Evolutionary conservation across 1,140 invertebrate genomes (phyloP).

Genomic region (Helicoverpa zea): DNA sequence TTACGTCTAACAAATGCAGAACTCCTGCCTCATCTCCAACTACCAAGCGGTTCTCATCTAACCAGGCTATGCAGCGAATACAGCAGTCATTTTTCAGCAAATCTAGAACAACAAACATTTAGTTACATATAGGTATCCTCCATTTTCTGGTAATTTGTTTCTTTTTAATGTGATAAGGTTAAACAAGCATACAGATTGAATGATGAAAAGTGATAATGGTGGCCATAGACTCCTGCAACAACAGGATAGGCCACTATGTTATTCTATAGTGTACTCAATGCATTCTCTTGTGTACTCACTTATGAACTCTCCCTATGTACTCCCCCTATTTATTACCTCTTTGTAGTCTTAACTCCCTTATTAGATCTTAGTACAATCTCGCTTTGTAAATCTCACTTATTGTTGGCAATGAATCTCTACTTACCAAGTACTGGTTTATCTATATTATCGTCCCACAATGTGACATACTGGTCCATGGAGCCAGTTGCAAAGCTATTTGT

Average conservation of each 20-base stretch:
- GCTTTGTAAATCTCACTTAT: too few relatives aligned
- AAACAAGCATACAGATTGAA: too few relatives aligned
- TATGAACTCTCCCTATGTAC: too few relatives aligned
- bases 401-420: background rate
- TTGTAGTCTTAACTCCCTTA: too few relatives aligned
- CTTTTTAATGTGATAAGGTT: too few relatives aligned
- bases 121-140: background rate
- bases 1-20: conserved; percentile 72
- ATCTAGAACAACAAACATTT: conserved; percentile 64
- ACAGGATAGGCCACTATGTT: background rate
- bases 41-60: conserved; percentile 75
- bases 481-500: conserved; percentile 69
- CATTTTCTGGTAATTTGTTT: too few relatives aligned
- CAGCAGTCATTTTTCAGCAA: conserved; percentile 73
- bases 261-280: too few relatives aligned
- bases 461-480: conserved; percentile 73
- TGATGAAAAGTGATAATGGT: too few relatives aligned
- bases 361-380: too few relatives aligned
- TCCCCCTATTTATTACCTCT: too few relatives aligned
- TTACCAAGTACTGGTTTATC: conserved; percentile 72
- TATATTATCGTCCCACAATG: conserved; percentile 77
- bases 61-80: conserved; percentile 77
- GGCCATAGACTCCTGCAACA: background rate
- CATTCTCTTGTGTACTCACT: too few relatives aligned
- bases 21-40: conserved; percentile 82